These are phyloP conservation scores for Lineus longissimus DNA, from an alignment of 1,140 invertebrate genomes.

Conservation along the genomic window DNA sequence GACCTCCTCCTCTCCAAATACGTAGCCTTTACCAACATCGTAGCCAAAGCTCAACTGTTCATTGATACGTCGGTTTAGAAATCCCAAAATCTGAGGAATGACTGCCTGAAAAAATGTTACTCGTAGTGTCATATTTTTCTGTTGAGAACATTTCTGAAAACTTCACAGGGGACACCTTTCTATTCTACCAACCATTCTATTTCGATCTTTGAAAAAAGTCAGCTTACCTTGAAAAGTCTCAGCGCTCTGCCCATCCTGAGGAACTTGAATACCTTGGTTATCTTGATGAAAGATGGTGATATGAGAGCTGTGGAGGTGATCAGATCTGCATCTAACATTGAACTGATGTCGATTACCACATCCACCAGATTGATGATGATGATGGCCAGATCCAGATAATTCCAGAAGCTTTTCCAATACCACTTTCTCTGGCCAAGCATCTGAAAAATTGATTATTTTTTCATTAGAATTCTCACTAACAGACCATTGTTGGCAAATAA, in stretches of 20 bases:
- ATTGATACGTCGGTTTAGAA: slow-evolving; percentile 41
- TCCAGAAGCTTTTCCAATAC: slow-evolving; percentile 38
- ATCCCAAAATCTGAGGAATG: slow-evolving; percentile 32
- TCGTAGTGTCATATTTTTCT: slow-evolving; percentile 9
- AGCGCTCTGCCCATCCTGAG: slow-evolving; percentile 29
- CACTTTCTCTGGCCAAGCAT: slow-evolving; percentile 23
- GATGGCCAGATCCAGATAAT: slow-evolving; percentile 37
- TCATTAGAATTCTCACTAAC: too few relatives aligned
- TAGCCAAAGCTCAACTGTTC: slow-evolving; percentile 46
- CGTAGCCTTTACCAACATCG: slow-evolving; percentile 57
- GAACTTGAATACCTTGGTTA: slow-evolving; percentile 25
- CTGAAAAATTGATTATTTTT: too few relatives aligned
- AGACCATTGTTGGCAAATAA: too few relatives aligned
- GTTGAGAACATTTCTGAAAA: too few relatives aligned
- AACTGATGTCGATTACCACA: slow-evolving; percentile 29
- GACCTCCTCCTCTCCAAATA: slow-evolving; percentile 60
- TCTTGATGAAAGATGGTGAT: slow-evolving; percentile 9
- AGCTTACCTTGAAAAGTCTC: slow-evolving; percentile 33
- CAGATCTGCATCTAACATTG: slow-evolving; percentile 5
- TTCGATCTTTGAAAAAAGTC: too few relatives aligned
- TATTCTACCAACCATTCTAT: too few relatives aligned
- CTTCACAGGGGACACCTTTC: neutral
- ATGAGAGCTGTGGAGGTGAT: slow-evolving; percentile 7
- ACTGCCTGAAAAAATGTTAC: slow-evolving; percentile 24
- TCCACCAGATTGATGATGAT: slow-evolving; percentile 34